Conservation (phyloP, 2,797 vertebrate genomes). For the Dermochelys coriacea region DNA sequence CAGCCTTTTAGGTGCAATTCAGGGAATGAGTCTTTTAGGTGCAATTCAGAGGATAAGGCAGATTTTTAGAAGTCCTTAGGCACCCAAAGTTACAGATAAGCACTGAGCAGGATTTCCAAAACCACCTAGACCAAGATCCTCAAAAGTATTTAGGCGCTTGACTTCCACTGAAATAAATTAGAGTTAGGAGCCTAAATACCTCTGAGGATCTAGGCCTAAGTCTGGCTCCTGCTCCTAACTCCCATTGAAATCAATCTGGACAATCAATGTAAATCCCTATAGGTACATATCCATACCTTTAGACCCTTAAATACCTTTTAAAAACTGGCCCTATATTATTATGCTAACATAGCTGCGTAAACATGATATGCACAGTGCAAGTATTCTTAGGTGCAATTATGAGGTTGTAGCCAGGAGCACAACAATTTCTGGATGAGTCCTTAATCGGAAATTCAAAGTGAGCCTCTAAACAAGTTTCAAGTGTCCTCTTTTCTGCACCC, state of each 20-base stretch:
- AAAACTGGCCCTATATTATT: neutral
- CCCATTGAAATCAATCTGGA: neutral
- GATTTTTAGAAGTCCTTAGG: neutral
- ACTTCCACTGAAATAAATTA: neutral
- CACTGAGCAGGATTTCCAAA: neutral
- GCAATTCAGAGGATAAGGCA: neutral
- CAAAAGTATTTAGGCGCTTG: neutral
- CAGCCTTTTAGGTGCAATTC: neutral
- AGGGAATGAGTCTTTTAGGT: neutral
- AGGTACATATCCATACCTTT: neutral
- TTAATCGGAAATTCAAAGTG: constrained; percentile 66
- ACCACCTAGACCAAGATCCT: neutral
- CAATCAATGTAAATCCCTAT: neutral
- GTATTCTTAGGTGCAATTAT: constrained; percentile 3
- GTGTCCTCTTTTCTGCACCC: constrained; percentile 40
- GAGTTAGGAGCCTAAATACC: neutral
- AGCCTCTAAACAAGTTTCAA: constrained; percentile 55
- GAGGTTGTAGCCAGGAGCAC: constrained; percentile 48
- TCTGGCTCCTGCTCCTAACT: neutral
- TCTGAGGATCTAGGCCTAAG: neutral
- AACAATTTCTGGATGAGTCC: constrained; percentile 47
- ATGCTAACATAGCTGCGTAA: neutral
- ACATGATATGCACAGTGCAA: neutral
- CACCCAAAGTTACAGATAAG: neutral
- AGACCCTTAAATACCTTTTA: neutral